These are phyloP conservation scores for Myotis brandtii DNA, from an alignment of 2,113 vertebrate genomes.

Conservation along the genomic window DNA sequence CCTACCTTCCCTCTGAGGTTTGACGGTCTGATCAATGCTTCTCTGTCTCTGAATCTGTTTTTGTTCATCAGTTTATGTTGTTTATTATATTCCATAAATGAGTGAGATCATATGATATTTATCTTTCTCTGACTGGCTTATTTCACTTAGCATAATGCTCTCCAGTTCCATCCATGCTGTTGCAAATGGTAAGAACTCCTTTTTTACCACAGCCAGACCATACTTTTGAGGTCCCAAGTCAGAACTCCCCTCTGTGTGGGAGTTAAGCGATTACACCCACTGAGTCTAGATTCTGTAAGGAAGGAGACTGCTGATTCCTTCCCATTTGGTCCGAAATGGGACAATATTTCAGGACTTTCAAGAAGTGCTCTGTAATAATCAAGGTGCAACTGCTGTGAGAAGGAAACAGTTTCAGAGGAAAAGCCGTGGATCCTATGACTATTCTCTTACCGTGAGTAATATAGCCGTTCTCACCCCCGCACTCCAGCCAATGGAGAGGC, in stretches of 20 bases:
- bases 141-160: too few relatives aligned
- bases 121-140: too few relatives aligned
- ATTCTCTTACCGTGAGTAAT: background rate
- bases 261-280: background rate
- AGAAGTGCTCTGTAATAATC: background rate
- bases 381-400: background rate
- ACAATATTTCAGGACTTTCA: background rate
- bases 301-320: background rate
- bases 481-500: slow-evolving; percentile 6
- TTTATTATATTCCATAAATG: too few relatives aligned
- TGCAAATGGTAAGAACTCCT: too few relatives aligned
- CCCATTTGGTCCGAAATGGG: background rate
- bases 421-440: background rate
- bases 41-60: too few relatives aligned
- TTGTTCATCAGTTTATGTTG: too few relatives aligned
- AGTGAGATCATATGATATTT: too few relatives aligned
- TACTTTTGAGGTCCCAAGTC: background rate
- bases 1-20: too few relatives aligned
- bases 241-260: background rate
- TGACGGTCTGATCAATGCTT: too few relatives aligned
- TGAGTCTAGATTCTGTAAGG: background rate
- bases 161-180: too few relatives aligned
- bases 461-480: background rate
- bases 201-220: background rate
- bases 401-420: background rate